Base-by-base conservation (phyloP, 2,888 invertebrate genomes). In the Maniola hyperantus region DNA sequence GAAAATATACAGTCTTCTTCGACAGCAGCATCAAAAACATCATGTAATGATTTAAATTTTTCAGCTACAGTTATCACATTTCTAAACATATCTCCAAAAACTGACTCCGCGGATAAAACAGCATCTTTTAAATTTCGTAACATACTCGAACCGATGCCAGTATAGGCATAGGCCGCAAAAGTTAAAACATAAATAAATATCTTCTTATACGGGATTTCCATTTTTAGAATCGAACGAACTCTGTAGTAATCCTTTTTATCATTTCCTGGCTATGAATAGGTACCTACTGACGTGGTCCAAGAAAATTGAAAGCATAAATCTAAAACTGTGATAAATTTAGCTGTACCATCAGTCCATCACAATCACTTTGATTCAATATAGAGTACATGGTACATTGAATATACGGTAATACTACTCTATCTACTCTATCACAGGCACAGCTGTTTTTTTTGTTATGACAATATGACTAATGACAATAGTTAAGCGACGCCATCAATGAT, bases 21-120 rank as follows among this genome's bases (percentile, higher is more conserved):
- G 1, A 97, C 95, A 15, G 97, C 97, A 4, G 96, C 96, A 86
- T 97, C 96, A 76, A 97, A 95, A 6, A 97, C 94, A 76, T 97
- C 97, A 77, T 97, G 96, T 60, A 97, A 93, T 13, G 95, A 95
- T 76, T 94, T 94, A 76, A 97, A 95, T 80, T 95, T 96, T 77
- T 94, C 95, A 8, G 95, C 96, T 7, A 96, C 94, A 20, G 95
- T 95, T 68, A 96, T 94, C 18, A 95, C 93, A 88, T 97, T 96
- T 72, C 94, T 92, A 75, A 97, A 93, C 74, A 96, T 93, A 82
- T 97, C 96, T 11, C 96, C 95, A 81, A 97, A 96, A 50, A 96
- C 94, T n/a, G 94, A 94, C 88, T 97, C 96, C 8, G 96, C 96
- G 0, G 96, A 93, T 68, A 97, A 87, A 58, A 97, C 96, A 7